phyloP scores from a whole-genome alignment of 1,140 invertebrate species.

The Orussus abietinus region DNA sequence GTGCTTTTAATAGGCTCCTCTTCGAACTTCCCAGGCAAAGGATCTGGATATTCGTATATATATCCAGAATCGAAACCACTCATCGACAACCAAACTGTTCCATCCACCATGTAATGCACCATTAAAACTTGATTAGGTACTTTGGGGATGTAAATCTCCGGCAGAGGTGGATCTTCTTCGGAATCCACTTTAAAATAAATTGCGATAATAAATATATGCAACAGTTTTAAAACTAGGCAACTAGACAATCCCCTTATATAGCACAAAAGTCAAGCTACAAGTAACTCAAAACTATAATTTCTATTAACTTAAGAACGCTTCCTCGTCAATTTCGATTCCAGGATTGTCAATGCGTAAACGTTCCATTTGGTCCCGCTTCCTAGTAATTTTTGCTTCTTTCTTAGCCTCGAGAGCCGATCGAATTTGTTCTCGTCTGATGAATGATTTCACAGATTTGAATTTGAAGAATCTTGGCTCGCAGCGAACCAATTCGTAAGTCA shows the following conservation, averaged over 20 bases:
- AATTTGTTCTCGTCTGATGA: constrained; percentile 51
- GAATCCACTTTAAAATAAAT: constrained; percentile 45
- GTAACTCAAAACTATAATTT: background rate
- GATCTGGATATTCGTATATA: constrained; percentile 64
- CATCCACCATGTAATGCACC: constrained; percentile 47
- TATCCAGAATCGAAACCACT: constrained; percentile 71
- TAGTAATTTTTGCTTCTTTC: constrained; percentile 54
- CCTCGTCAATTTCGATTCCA: constrained; percentile 58
- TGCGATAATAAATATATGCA: constrained; percentile 5
- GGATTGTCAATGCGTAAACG: constrained; percentile 55
- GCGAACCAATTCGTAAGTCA: constrained; percentile 49
- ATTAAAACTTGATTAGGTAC: constrained; percentile 55
- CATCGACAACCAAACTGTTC: constrained; percentile 60
- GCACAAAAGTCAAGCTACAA: too few relatives aligned
- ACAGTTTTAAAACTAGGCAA: constrained; percentile 3
- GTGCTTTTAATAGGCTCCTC: constrained; percentile 43
- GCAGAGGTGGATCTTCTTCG: constrained; percentile 54
- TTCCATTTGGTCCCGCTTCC: constrained; percentile 55
- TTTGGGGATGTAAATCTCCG: constrained; percentile 57
- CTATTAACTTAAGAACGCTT: constrained; percentile 51
- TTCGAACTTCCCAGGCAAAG: constrained; percentile 18
- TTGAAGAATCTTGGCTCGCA: constrained; percentile 44
- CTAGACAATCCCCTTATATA: too few relatives aligned
- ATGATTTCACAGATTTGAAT: constrained; percentile 60
- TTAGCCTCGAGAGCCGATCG: constrained; percentile 42